Conservation (phyloP, 2,113 vertebrate genomes). For the Nothobranchius kuhntae region DNA sequence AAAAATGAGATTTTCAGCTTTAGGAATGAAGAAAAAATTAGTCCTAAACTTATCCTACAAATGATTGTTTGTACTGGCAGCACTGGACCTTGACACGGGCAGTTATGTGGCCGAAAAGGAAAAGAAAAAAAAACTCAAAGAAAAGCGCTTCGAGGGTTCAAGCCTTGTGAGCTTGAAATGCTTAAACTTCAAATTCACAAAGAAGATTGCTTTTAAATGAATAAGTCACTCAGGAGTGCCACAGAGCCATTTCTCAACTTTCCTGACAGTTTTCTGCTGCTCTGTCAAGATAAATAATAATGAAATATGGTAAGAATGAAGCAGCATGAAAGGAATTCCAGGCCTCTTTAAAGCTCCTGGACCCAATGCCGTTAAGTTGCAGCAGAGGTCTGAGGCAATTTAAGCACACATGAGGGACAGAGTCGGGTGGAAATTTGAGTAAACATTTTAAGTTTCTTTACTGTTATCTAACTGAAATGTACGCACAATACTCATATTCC, state of each 20-base stretch:
- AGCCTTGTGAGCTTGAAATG: constrained; percentile 26
- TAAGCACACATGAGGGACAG: not conserved
- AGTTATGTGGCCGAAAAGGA: not conserved
- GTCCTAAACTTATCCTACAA: not conserved
- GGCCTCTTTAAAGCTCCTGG: constrained; percentile 40
- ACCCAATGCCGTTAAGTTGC: constrained; percentile 37
- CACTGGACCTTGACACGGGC: constrained; percentile 1
- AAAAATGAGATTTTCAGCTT: too few species aligned
- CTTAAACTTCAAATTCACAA: constrained; percentile 37
- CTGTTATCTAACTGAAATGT: not conserved
- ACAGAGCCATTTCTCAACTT: constrained; percentile 49
- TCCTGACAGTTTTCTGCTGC: constrained; percentile 44
- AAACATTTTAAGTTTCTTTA: not conserved
- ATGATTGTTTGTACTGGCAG: constrained; percentile 10
- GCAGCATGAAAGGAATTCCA: constrained; percentile 57
- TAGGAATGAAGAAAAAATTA: not conserved
- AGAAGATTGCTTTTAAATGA: constrained; percentile 53
- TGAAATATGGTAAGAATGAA: constrained; percentile 53
- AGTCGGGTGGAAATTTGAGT: constrained; percentile 1
- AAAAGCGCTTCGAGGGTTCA: constrained; percentile 13
- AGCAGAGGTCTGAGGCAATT: constrained; percentile 17
- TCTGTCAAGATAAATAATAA: constrained; percentile 60
- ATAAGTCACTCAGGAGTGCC: constrained; percentile 51
- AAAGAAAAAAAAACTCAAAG: not conserved
- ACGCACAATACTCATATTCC: not conserved